Percentiles rank a stretch among this genome's conserved stretches.
Conservation (phyloP, 30 jellyfish, hydroid and myxozoan genomes). For the Haliclystus octoradiatus region DNA sequence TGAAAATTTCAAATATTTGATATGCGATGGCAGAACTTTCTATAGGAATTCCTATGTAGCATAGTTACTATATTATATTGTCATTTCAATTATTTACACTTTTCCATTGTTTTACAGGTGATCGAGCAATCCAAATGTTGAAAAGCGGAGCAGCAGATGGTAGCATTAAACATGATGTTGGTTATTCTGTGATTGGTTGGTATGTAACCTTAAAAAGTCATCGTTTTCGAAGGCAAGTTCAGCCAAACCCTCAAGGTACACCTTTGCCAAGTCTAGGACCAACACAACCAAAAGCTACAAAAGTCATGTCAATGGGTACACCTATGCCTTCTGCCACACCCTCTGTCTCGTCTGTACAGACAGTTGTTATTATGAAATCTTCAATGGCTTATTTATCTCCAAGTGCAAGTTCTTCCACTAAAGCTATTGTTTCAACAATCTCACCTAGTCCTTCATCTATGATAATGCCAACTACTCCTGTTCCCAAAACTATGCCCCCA, state of each 20-base stretch:
- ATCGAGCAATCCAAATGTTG: conserved; percentile 23
- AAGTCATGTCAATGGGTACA: conserved; percentile 30
- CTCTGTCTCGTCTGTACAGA: conserved; percentile 45
- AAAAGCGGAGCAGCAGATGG: conserved; percentile 44
- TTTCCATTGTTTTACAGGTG: conserved; percentile 34
- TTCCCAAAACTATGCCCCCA: conserved; percentile 18
- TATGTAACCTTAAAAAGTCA: conserved; percentile 31
- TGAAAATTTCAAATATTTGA: no score
- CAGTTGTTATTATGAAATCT: conserved; percentile 32
- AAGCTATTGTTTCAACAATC: conserved; percentile 4
- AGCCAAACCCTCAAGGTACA: conserved; percentile 32
- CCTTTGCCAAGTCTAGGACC: conserved; percentile 59
- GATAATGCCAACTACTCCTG: conserved; percentile 34
- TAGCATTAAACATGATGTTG: conserved; percentile 25
- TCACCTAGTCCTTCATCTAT: background rate
- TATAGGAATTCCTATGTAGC: no score
- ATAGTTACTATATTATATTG: no score
- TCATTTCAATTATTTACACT: no score
- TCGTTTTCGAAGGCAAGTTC: conserved; percentile 33
- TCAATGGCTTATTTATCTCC: no score
- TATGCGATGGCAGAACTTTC: no score
- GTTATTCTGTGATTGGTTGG: conserved; percentile 76
- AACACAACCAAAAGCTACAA: conserved; percentile 15
- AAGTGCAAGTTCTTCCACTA: conserved; percentile 6
- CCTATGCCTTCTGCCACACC: conserved; percentile 22